Conservation (phyloP, 2,113 vertebrate species). For the Myrmecophaga tridactyla region DNA sequence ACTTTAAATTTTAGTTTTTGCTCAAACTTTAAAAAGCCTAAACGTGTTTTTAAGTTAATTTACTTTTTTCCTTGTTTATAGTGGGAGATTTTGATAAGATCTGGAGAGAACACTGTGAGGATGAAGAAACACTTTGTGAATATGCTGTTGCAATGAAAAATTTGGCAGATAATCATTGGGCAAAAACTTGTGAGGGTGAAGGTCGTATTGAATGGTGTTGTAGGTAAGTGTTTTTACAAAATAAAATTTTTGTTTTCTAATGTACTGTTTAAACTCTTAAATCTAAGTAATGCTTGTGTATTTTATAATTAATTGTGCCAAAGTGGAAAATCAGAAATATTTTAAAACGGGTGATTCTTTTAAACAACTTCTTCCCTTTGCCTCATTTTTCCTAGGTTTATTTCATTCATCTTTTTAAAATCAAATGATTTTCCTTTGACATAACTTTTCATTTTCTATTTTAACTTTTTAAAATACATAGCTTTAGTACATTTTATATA, state of each 20-base stretch:
- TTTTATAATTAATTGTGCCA: not conserved
- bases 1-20: not conserved
- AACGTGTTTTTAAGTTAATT: conserved; percentile 26
- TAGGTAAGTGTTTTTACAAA: conserved; percentile 85
- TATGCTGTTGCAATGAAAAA: conserved; percentile 99
- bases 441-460: conserved; percentile 10
- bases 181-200: conserved; percentile 94
- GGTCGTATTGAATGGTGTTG: conserved; percentile 99
- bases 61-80: conserved; percentile 80
- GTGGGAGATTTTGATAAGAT: conserved; percentile 99
- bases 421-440: conserved; percentile 8
- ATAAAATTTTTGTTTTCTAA: conserved; percentile 14
- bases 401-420: conserved; percentile 35
- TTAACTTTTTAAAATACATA: conserved; percentile 12
- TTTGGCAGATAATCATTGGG: conserved; percentile 98
- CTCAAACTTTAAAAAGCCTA: conserved; percentile 16
- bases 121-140: conserved; percentile 96
- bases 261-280: not conserved
- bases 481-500: not conserved
- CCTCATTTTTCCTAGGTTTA: not conserved
- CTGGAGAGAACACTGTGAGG: conserved; percentile 98
- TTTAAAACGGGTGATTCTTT: conserved; percentile 29
- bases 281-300: not conserved
- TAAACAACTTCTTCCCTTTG: not conserved
- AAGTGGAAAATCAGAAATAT: not conserved